Base-by-base conservation (phyloP, 2,888 invertebrate species). In the Ectemnius cavifrons region DNA sequence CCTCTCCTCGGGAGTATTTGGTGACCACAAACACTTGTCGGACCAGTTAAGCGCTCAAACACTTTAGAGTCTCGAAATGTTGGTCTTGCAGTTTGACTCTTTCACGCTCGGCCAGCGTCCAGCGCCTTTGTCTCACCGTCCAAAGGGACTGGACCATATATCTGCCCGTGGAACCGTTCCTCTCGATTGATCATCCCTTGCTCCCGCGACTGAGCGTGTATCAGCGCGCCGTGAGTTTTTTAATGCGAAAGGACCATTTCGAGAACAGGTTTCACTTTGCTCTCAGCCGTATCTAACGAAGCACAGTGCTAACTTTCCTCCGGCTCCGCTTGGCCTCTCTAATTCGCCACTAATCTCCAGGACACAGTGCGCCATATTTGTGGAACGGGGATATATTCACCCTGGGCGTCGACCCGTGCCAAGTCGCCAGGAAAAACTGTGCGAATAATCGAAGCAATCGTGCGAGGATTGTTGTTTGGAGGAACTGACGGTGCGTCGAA, bases 41-140 rank as follows among this genome's bases (percentile, higher is more conserved):
- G 59, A 66, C 78, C 78, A 78, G 83, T 84, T 84, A 78, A 82
- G 66, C 70, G 62, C 28, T 75, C 69, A 83, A 82, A 84, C 84
- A 83, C 83, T 80, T 77, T 76, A 72, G 78, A 61, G 75, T 77
- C 75, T 77, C 68, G 59, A 78, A 84, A 84, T 80, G 80, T 82
- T 84, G 78, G 72, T 71, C 76, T 75, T 74, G 69, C 71, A 70
- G 77, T 80, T 81, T 76, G 77, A 77, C 77, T 77, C 74, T 78
- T 80, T 84, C 72, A 73, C 79, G 68, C 75, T 73, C 70, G 62
- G 52, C 28, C 73, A 14, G 49, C 37, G 28, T 59, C 71, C 64
- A 49, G 63, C 47, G 64, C 63, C 73, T 75, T 79, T 77, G 68
- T 81, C 62, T 46, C 70, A 47, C 20, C 62, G 59, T 18, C 13